Percentiles rank a stretch among this genome's conserved stretches.
Evolutionary conservation across 2,888 invertebrate species (phyloP).

Genomic region (Idaea aversata): DNA sequence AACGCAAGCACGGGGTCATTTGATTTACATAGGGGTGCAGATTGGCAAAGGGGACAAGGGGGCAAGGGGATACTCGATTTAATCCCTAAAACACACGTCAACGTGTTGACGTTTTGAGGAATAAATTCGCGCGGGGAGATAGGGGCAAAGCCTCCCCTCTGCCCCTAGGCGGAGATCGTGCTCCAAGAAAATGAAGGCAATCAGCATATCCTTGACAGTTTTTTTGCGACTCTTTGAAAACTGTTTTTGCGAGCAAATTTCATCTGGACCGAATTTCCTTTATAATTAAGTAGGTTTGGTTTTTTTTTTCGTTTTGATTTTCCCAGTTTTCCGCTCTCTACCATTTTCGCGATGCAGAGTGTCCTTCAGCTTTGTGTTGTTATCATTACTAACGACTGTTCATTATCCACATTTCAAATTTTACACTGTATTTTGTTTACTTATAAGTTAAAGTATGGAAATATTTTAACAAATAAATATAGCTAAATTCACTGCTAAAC

Average conservation of each 20-base stretch:
- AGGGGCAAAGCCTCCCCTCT: constrained; percentile 29
- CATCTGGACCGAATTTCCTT: constrained; percentile 30
- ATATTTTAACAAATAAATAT: neutral
- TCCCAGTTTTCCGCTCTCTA: neutral
- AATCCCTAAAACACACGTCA: constrained; percentile 77
- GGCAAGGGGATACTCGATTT: constrained; percentile 58
- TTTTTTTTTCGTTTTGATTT: constrained; percentile 12
- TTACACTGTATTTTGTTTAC: neutral
- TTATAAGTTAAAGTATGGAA: neutral
- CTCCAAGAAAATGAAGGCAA: constrained; percentile 74
- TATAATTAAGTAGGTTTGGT: constrained; percentile 23
- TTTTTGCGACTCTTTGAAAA: constrained; percentile 43
- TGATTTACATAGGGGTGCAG: constrained; percentile 67
- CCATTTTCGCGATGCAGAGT: neutral
- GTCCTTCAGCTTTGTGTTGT: neutral
- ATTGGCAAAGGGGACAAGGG: constrained; percentile 23
- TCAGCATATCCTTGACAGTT: constrained; percentile 41
- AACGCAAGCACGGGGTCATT: constrained; percentile 43
- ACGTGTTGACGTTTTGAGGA: constrained; percentile 78
- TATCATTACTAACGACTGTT: neutral
- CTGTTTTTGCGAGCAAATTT: constrained; percentile 47
- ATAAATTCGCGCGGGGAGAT: constrained; percentile 54
- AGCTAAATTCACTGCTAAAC: neutral
- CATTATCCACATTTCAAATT: neutral
- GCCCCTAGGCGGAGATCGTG: constrained; percentile 61